Percentiles rank a stretch among this genome's conserved stretches.
These are phyloP conservation scores for Urocolius indicus DNA, from an alignment of 2,113 vertebrate genomes.

Conservation along the genomic window DNA sequence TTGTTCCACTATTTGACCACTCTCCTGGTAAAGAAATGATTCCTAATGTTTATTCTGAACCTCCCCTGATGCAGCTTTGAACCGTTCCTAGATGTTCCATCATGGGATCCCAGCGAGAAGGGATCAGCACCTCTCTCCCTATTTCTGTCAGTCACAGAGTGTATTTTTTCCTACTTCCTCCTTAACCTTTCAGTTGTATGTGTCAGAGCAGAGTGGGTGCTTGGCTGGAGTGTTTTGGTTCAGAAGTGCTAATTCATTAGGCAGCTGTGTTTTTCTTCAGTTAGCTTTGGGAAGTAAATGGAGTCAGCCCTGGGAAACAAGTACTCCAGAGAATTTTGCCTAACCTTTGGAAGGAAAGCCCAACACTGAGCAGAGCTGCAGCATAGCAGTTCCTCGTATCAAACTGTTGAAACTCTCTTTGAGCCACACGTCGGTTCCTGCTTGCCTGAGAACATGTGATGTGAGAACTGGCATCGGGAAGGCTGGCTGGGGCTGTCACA, in stretches of 20 bases:
- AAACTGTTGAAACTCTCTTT: not conserved
- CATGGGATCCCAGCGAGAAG: not conserved
- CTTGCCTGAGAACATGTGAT: not conserved
- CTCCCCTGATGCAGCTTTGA: not conserved
- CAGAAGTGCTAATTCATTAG: not conserved
- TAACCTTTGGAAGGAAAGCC: not conserved
- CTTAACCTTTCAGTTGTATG: not conserved
- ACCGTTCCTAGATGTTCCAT: not conserved
- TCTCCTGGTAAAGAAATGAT: not conserved
- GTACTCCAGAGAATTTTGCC: not conserved
- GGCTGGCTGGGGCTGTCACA: not conserved
- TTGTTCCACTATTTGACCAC: not conserved
- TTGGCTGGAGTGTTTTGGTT: not conserved
- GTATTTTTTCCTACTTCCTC: not conserved
- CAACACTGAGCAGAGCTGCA: not conserved
- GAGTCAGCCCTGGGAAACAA: not conserved
- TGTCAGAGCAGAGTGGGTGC: not conserved
- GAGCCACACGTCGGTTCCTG: not conserved
- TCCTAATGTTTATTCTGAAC: not conserved
- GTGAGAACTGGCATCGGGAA: not conserved
- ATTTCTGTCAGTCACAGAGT: not conserved
- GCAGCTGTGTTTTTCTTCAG: not conserved
- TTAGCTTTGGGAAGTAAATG: not conserved
- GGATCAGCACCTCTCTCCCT: not conserved
- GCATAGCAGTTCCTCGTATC: not conserved